Evolutionary conservation across 2,113 vertebrate species (phyloP), one percentile per base, ranked within the genome.

Genomic region (Halcyon senegalensis): DNA sequence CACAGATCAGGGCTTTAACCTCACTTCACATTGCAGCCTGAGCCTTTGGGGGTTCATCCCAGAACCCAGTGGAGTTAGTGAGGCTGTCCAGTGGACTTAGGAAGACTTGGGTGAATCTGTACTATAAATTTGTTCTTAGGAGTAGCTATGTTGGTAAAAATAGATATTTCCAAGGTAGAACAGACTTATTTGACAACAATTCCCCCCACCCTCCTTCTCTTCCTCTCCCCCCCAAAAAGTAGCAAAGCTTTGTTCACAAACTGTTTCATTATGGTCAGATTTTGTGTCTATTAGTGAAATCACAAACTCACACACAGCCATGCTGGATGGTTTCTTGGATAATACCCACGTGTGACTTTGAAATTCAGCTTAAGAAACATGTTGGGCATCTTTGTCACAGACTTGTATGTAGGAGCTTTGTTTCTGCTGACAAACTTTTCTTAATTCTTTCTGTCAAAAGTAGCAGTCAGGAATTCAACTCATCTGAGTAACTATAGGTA

Each of bases 1-100:
- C 83, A 46, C 31, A 56, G 53, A 81, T 18, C 62, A 70, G 73
- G 64, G 75, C 63, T 95, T 92, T 92, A 77, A 69, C 72, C 55
- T 92, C 83, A 33, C 76, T 58, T 66, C 69, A 77, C 9, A 74
- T 23, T 75, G 70, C 83, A 90, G 64, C 18, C 60, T 13, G 77
- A 70, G 82, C 79, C 87, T 31, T 48, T 63, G 35, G 66, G 62
- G 78, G 62, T 56, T 67, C 63, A 55, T 46, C 16, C 20, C 58
- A 72, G 50, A 48, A 72, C 66, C 51, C 69, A n/a, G 30, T 23
- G 75, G 77, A 82, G 84, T 67, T 87, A 81, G 41, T 28, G 56
- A 94, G 37, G 84, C 27, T 41, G 17, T 8, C 30, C 58, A 43
- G 13, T 24, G 30, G 16, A 67, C 80, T 90, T 43, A 51, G 63